Evolutionary conservation across 2,113 vertebrate genomes (phyloP), one percentile per base, ranked within the genome.

Genomic region (Sceloporus tristichus): DNA sequence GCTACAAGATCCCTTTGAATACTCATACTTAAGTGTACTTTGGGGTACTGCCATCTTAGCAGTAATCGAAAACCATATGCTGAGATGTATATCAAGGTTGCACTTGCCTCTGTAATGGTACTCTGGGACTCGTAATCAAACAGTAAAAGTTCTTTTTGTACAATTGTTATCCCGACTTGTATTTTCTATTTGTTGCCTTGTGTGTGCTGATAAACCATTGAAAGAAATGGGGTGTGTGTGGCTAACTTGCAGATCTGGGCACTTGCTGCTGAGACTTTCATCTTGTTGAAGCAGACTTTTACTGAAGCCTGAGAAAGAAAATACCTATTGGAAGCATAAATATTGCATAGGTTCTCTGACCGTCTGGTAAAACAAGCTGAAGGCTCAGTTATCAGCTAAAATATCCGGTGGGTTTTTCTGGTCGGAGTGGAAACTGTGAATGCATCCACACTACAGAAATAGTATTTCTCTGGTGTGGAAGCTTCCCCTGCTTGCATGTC

Each of bases 291-390:
- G 21, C 68, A 21, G 18, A 25, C 42, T 81, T 13, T 34, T 34
- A 34, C 34, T 34, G 34, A 34, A 34, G 78, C 68, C 25, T 53
- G 25, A 1, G 86, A 82, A 88, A 82, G 56, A 27, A 82, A 77
- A 83, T n/a, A 76, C 79, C 56, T 53, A 59, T 40, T 27, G 40
- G 76, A 54, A 21, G 75, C 59, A 88, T 88, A 34, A 83, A 88
- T 88, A 88, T 88, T 88, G 74, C 59, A 88, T 88, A 0, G 54
- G 42, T 66, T 19, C n/a, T 4, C 14, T 19, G 2, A 2, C 42
- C 56, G 1, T 6, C 59, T 7, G 29, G 23, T n/a, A 34, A 70
- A 70, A 7, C 1, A n/a, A 70, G 82, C 42, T 6, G 40, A 23
- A 19, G 66, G 66, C 66, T 71, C 66, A 10, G 65, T n/a, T 25